Percentiles rank a stretch among this genome's conserved stretches.
phyloP scores from a whole-genome alignment of 1,140 invertebrate species.

The Dendroctonus valens region DNA sequence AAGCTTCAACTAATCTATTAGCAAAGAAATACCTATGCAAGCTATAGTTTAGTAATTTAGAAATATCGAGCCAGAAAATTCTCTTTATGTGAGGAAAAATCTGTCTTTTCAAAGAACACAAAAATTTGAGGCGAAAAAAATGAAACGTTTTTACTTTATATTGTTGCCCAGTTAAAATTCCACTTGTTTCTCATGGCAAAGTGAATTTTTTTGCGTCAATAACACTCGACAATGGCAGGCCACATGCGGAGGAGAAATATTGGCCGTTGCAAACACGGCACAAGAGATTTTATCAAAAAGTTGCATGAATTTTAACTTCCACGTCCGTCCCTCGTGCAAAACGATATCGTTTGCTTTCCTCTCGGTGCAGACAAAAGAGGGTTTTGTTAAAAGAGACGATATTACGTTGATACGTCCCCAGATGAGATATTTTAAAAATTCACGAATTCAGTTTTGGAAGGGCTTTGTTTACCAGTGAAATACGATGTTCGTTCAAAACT shows the following conservation, averaged over 20 bases:
- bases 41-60: too few relatives aligned
- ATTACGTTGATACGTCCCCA: constrained; percentile 11
- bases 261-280: background rate
- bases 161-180: too few relatives aligned
- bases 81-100: too few relatives aligned
- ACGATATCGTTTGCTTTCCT: constrained; percentile 12
- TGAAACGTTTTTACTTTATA: too few relatives aligned
- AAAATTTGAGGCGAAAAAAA: too few relatives aligned
- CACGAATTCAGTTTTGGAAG: constrained; percentile 1
- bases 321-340: constrained; percentile 11
- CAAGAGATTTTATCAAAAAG: constrained; percentile 13
- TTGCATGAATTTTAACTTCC: constrained; percentile 20
- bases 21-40: too few relatives aligned
- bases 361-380: constrained; percentile 13
- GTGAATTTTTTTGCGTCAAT: constrained; percentile 1
- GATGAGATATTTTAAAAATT: constrained; percentile 15
- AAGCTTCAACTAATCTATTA: too few relatives aligned
- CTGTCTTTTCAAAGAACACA: too few relatives aligned
- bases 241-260: background rate
- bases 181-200: background rate
- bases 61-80: too few relatives aligned
- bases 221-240: background rate
- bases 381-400: constrained; percentile 15
- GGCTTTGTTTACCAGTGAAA: background rate
- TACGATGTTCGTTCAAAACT: background rate